A percentile compares a stretch with the other conserved stretches of the same genome.
phyloP scores from a whole-genome alignment of 2,888 invertebrate species.

The Pelosia muscerda region DNA sequence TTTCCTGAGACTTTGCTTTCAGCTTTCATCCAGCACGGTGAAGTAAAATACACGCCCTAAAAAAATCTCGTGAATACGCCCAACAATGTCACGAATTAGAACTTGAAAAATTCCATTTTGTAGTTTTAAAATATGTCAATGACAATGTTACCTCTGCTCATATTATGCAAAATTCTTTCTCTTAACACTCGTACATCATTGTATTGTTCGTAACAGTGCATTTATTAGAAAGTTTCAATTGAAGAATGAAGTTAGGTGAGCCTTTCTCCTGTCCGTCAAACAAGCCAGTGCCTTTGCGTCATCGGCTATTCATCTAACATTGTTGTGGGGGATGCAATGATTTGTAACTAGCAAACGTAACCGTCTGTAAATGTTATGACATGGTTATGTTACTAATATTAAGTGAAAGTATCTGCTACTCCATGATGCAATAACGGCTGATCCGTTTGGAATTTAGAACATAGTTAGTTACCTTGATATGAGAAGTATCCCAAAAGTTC shows the following conservation, averaged over 20 bases:
- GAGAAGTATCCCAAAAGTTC: too few relatives aligned
- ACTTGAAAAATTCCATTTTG: too few relatives aligned
- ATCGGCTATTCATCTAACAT: neutral
- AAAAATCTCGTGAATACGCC: too few relatives aligned
- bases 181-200: neutral
- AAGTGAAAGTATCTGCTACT: neutral
- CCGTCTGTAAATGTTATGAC: neutral
- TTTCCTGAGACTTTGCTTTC: too few relatives aligned
- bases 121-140: neutral
- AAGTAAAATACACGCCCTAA: too few relatives aligned
- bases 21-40: too few relatives aligned
- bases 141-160: neutral
- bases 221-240: conserved; percentile 20
- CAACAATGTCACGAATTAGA: too few relatives aligned
- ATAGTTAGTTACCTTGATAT: too few relatives aligned
- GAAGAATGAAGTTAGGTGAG: neutral
- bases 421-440: neutral
- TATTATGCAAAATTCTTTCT: neutral
- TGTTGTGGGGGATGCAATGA: neutral
- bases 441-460: neutral
- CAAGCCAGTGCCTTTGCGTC: neutral
- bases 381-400: neutral
- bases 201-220: neutral
- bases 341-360: neutral
- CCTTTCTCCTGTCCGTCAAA: conserved; percentile 19